phyloP scores from a whole-genome alignment of 2,113 vertebrate genomes.

The Puffinus mauretanicus region DNA sequence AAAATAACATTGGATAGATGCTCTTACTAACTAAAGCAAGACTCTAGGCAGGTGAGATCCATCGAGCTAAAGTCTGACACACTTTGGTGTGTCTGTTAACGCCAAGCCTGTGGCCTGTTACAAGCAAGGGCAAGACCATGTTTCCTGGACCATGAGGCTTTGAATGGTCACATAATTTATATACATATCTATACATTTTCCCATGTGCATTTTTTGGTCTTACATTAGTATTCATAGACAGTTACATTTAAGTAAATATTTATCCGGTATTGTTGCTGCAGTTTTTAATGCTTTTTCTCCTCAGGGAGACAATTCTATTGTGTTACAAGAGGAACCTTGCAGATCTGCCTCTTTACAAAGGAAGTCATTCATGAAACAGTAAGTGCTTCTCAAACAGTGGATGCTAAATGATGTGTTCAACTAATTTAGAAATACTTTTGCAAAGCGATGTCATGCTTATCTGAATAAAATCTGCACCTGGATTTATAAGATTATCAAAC shows the following conservation, averaged over 20 bases:
- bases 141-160: not conserved
- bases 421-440: not conserved
- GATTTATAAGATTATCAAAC: not conserved
- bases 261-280: not conserved
- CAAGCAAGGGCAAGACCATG: not conserved
- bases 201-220: not conserved
- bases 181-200: not conserved
- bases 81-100: not conserved
- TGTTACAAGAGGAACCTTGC: fast-evolving
- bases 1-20: not conserved
- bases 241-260: not conserved
- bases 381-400: not conserved
- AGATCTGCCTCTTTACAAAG: not conserved
- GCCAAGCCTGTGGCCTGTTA: fast-evolving
- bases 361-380: not conserved
- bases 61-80: not conserved
- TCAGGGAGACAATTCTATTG: not conserved
- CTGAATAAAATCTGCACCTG: not conserved
- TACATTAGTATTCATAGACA: not conserved
- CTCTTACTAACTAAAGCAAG: not conserved
- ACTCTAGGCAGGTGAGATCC: not conserved
- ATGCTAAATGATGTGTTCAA: fast-evolving
- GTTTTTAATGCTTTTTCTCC: not conserved
- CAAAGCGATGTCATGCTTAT: not conserved
- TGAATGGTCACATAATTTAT: fast-evolving